These are phyloP conservation scores for Calcarius ornatus DNA, from an alignment of 2,113 vertebrate species.

Conservation along the genomic window DNA sequence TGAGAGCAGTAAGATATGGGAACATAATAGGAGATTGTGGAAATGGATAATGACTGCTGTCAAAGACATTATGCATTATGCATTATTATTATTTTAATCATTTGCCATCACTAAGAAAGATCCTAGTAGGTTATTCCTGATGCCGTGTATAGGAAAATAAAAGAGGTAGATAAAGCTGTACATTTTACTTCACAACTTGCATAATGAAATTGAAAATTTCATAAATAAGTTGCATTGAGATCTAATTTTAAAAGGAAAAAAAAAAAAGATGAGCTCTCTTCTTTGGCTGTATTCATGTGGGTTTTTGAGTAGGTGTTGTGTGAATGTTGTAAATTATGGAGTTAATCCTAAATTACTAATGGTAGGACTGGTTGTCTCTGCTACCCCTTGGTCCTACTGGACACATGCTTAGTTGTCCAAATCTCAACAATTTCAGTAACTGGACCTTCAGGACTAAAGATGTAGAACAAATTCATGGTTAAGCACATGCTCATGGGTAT, in stretches of 20 bases:
- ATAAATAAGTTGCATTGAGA: neutral
- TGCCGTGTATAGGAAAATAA: neutral
- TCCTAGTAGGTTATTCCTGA: neutral
- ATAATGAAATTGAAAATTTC: neutral
- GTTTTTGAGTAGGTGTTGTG: neutral
- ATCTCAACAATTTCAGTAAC: neutral
- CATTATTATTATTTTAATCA: slow-evolving; percentile 43
- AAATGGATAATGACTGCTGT: slow-evolving; percentile 16
- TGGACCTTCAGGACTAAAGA: neutral
- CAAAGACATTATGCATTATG: neutral
- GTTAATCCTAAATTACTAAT: neutral
- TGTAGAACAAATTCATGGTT: neutral
- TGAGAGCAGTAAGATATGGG: neutral
- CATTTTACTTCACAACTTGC: neutral
- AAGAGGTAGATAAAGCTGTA: neutral
- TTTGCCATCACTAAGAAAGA: neutral
- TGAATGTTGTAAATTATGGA: neutral
- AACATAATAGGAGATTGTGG: neutral
- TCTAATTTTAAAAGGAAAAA: neutral
- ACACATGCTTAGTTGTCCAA: neutral
- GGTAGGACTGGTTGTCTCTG: neutral
- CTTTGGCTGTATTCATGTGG: neutral
- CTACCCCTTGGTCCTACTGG: neutral
- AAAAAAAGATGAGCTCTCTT: neutral
- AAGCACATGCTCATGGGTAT: neutral